Evolutionary conservation across 1,140 invertebrate genomes (phyloP).

Genomic region (Lordiphosa collinella): DNA sequence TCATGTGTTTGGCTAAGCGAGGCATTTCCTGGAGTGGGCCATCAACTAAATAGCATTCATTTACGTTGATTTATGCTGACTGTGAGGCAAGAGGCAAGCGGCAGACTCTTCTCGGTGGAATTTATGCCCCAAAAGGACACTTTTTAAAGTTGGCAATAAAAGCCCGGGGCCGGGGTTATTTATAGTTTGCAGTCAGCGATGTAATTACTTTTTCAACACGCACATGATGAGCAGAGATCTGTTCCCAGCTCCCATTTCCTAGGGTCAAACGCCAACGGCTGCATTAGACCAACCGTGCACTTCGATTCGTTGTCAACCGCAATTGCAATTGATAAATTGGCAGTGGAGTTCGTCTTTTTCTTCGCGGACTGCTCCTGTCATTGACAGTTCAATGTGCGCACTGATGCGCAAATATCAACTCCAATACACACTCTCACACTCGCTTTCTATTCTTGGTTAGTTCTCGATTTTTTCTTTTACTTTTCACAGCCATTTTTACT

Average conservation of each 20-base stretch:
- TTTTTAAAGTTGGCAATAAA: slow-evolving; percentile 71
- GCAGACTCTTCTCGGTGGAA: slow-evolving; percentile 36
- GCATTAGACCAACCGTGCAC: slow-evolving; percentile 45
- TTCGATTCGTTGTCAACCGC: slow-evolving; percentile 48
- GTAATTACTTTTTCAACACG: slow-evolving; percentile 77
- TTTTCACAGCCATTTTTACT: slow-evolving; percentile 27
- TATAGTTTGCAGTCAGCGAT: slow-evolving; percentile 61
- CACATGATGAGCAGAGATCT: slow-evolving; percentile 39
- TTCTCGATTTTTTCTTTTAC: neutral
- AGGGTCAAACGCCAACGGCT: slow-evolving; percentile 60
- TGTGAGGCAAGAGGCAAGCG: slow-evolving; percentile 13
- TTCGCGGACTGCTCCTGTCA: slow-evolving; percentile 32
- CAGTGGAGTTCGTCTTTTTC: slow-evolving; percentile 26
- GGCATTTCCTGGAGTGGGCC: slow-evolving; percentile 69
- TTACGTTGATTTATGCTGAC: slow-evolving; percentile 75
- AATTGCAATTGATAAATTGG: slow-evolving; percentile 75
- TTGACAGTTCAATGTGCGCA: slow-evolving; percentile 77
- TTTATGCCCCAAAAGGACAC: slow-evolving; percentile 67
- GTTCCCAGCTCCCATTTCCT: neutral
- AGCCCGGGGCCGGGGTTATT: slow-evolving; percentile 55
- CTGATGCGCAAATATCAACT: slow-evolving; percentile 76
- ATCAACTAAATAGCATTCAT: slow-evolving; percentile 78
- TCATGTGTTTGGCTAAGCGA: slow-evolving; percentile 59
- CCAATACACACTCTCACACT: slow-evolving; percentile 54
- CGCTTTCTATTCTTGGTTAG: neutral